Evolutionary conservation across 2,113 vertebrate genomes (phyloP).

Genomic region (Eulemur rufifrons): DNA sequence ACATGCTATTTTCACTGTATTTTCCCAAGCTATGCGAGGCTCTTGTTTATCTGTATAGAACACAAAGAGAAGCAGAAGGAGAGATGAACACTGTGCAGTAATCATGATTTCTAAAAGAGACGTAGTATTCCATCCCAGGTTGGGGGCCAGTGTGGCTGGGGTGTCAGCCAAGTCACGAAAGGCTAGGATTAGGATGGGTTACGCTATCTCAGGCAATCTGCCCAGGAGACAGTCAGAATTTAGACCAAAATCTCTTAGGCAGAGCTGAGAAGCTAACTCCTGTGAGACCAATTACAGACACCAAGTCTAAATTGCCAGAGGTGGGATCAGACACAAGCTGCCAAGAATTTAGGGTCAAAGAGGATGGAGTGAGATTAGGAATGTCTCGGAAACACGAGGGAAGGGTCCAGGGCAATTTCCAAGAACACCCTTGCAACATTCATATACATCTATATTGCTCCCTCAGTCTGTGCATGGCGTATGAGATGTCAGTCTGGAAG

Average conservation of each 20-base stretch:
- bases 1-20: neutral
- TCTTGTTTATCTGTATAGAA: neutral
- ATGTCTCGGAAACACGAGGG: neutral
- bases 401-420: neutral
- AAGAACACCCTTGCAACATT: neutral
- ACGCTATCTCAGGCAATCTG: neutral
- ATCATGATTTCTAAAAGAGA: conserved; percentile 14
- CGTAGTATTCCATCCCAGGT: neutral
- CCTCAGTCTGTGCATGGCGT: neutral
- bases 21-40: neutral
- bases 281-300: conserved; percentile 55
- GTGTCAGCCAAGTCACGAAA: neutral
- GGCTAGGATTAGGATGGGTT: neutral
- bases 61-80: neutral
- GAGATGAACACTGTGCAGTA: neutral
- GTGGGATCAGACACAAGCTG: neutral
- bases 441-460: neutral
- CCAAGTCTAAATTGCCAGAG: neutral
- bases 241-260: neutral
- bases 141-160: neutral
- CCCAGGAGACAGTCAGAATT: neutral
- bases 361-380: neutral
- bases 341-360: conserved; percentile 5
- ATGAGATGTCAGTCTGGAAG: neutral
- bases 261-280: neutral